Conservation (phyloP, 1,140 invertebrate species). For the Cepaea nemoralis region DNA sequence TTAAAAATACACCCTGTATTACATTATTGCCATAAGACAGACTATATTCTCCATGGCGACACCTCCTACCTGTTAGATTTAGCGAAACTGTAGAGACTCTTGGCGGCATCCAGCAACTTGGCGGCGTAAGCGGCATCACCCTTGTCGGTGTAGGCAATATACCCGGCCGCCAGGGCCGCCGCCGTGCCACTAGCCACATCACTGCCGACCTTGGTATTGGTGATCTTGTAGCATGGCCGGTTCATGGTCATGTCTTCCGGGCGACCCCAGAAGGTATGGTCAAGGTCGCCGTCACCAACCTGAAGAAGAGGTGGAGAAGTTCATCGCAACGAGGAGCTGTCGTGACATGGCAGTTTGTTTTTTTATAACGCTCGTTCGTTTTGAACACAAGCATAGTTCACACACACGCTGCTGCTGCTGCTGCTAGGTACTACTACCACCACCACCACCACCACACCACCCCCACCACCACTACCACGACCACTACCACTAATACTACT, state of each 20-base stretch:
- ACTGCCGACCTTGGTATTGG: constrained; percentile 53
- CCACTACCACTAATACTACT: too few relatives aligned
- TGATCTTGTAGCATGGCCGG: constrained; percentile 55
- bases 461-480: too few relatives aligned
- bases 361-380: too few relatives aligned
- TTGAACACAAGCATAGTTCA: too few relatives aligned
- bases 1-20: too few relatives aligned
- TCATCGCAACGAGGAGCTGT: too few relatives aligned
- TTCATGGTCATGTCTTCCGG: constrained; percentile 62
- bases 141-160: constrained; percentile 70
- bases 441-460: too few relatives aligned
- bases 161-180: constrained; percentile 59
- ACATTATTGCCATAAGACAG: not conserved
- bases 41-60: too few relatives aligned
- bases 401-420: too few relatives aligned
- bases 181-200: constrained; percentile 63
- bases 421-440: too few relatives aligned
- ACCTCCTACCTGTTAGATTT: constrained; percentile 1
- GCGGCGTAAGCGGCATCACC: constrained; percentile 39
- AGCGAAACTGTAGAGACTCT: not conserved
- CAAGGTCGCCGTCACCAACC: constrained; percentile 59
- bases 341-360: too few relatives aligned
- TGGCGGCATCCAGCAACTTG: not conserved
- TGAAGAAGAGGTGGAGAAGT: too few relatives aligned
- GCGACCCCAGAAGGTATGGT: constrained; percentile 61